These are phyloP conservation scores for Lampropteryx suffumata DNA, from an alignment of 2,888 invertebrate species.

Conservation along the genomic window DNA sequence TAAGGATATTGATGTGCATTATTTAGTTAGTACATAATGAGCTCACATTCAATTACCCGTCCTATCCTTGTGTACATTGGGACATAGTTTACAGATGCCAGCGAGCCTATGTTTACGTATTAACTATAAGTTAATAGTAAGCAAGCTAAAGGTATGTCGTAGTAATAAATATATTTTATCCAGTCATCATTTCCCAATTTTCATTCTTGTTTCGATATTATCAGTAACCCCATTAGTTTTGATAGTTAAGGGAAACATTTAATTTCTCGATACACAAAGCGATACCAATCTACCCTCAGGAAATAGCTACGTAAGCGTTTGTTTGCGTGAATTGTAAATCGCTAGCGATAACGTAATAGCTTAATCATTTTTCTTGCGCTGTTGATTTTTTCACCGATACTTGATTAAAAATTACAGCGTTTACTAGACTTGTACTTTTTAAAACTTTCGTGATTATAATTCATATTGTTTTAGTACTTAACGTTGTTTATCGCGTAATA, in stretches of 20 bases:
- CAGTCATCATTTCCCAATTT: conserved; percentile 38
- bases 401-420: no score
- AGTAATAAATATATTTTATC: no score
- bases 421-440: no score
- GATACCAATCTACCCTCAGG: conserved; percentile 34
- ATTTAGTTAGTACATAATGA: conserved; percentile 54
- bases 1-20: conserved; percentile 39
- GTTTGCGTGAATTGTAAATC: conserved; percentile 34
- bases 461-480: no score
- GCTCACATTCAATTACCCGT: conserved; percentile 62
- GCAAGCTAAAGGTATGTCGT: no score
- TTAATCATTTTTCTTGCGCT: conserved; percentile 15
- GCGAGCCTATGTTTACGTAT: no score
- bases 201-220: conserved; percentile 19
- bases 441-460: no score
- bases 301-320: conserved; percentile 34
- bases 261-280: conserved; percentile 35
- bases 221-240: conserved; percentile 26
- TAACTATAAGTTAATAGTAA: no score
- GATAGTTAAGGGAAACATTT: conserved; percentile 32
- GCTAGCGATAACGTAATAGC: conserved; percentile 27
- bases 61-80: conserved; percentile 41
- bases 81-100: conserved; percentile 19
- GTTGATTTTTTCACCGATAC: conserved; percentile 10
- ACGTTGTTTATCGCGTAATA: no score